phyloP scores from a whole-genome alignment of 2,113 vertebrate species.

The Brienomyrus brachyistius region DNA sequence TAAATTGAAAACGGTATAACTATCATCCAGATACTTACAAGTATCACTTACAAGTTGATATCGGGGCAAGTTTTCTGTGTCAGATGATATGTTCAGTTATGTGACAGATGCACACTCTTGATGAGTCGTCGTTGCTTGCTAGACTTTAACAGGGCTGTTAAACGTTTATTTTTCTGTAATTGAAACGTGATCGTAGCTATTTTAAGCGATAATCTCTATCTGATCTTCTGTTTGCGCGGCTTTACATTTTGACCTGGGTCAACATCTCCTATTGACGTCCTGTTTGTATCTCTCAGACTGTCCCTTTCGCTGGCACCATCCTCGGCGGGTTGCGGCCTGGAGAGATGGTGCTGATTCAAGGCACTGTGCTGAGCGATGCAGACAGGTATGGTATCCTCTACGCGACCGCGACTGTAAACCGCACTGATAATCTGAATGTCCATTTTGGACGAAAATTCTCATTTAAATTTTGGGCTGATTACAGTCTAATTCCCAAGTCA shows the following conservation, averaged over 20 bases:
- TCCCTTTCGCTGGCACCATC: slow-evolving; percentile 77
- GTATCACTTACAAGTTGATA: neutral
- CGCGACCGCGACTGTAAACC: neutral
- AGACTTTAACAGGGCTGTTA: neutral
- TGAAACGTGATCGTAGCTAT: neutral
- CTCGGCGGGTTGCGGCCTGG: slow-evolving; percentile 70
- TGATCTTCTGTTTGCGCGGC: neutral
- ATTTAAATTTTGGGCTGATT: neutral
- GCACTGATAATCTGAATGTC: neutral
- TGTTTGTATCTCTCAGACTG: slow-evolving; percentile 43
- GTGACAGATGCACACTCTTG: neutral
- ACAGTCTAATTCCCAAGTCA: neutral
- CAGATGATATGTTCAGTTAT: neutral
- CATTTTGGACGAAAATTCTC: neutral
- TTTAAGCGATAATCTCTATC: neutral
- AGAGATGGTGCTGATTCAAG: slow-evolving; percentile 73
- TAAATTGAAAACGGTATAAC: neutral
- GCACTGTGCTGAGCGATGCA: slow-evolving; percentile 59
- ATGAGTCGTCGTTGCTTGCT: neutral
- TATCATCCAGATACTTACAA: no score
- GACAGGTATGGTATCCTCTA: slow-evolving; percentile 69
- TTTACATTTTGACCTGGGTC: neutral
- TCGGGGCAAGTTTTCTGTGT: neutral
- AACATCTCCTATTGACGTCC: neutral
- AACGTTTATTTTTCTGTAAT: neutral